phyloP scores from a whole-genome alignment of 2,113 vertebrate species.

The Dryoscopus gambensis region DNA sequence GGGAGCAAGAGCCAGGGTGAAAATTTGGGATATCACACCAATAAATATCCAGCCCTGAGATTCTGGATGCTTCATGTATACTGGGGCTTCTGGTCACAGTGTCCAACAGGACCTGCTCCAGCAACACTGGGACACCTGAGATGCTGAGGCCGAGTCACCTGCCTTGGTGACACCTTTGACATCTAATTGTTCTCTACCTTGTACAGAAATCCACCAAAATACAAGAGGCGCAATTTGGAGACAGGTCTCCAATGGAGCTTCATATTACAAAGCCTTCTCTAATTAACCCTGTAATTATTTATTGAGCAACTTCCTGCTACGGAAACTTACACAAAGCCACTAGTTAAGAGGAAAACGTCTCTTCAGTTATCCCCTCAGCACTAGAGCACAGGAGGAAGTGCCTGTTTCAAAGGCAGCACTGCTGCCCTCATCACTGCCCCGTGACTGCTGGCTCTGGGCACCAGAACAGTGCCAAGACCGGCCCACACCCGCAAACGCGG shows the following conservation, averaged over 20 bases:
- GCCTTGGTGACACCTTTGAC: neutral
- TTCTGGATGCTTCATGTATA: neutral
- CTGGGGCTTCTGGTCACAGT: rapidly evolving
- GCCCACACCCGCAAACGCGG: rapidly evolving
- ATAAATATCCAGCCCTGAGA: neutral
- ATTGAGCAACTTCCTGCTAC: slow-evolving; percentile 49
- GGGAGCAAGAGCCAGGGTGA: neutral
- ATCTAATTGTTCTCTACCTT: rapidly evolving
- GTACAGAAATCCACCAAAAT: rapidly evolving
- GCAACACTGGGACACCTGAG: rapidly evolving
- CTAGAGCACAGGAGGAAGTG: neutral
- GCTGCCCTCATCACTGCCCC: neutral
- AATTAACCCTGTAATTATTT: slow-evolving; percentile 26
- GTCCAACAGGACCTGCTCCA: neutral
- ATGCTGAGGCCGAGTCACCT: neutral
- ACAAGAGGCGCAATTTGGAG: neutral
- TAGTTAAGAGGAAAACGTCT: neutral
- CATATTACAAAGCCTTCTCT: neutral
- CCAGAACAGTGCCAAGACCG: rapidly evolving
- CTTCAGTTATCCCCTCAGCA: neutral
- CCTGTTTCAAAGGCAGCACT: neutral
- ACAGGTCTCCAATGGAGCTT: neutral
- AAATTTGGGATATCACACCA: neutral
- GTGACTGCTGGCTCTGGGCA: rapidly evolving
- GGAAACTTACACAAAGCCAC: slow-evolving; percentile 24